Base-by-base conservation (phyloP, 2,888 invertebrate genomes). In the Rhamnusium bicolor region DNA sequence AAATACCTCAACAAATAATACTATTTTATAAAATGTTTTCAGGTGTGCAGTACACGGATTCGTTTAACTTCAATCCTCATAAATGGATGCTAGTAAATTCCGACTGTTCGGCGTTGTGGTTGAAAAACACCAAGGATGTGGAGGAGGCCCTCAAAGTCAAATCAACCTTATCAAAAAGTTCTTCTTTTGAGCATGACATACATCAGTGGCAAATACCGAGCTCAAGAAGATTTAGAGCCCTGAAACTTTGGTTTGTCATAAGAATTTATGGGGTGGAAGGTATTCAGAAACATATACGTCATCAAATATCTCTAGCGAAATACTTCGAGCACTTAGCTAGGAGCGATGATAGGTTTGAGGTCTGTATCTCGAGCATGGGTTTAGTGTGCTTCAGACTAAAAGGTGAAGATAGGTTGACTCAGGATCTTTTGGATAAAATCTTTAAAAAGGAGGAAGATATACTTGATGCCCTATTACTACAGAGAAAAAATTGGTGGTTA, bases 31-130 rank as follows among this genome's bases (percentile, higher is more conserved):
- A 46, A 46, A 46, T 2, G 1, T 54, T 32, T 78, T 14, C 58
- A 79, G 78, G 78, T 0, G 87, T 96, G 4, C 92, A 98, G 87
- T 91, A 92, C 70, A 95, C 93, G 0, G 95, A 97, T 85, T 98
- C 98, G 0, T 94, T 98, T 82, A 97, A 97, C 87, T 93, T 98
- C 76, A 99, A 99, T 87, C 93, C 96, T 0, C 98, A 98, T 88
- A 99, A 99, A 89, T 98, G 98, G 94, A 91, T 99, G 89, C 91
- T 97, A 71, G 94, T 97, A 3, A 97, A 96, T 86, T 98, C 98
- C 77, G 99, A 99, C 87, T 98, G 98, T 84, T 97, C 97, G 0
- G 94, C 96, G 0, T 93, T 99, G 92, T 96, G 96, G 96, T 93
- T 98, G 4, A 94, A 93, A 84, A 93, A 98, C 86, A 92, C 95